A percentile compares a stretch with the other conserved stretches of the same genome.
Conservation (phyloP, 92 coral and sea anemone species). For the Galaxea fascicularis region DNA sequence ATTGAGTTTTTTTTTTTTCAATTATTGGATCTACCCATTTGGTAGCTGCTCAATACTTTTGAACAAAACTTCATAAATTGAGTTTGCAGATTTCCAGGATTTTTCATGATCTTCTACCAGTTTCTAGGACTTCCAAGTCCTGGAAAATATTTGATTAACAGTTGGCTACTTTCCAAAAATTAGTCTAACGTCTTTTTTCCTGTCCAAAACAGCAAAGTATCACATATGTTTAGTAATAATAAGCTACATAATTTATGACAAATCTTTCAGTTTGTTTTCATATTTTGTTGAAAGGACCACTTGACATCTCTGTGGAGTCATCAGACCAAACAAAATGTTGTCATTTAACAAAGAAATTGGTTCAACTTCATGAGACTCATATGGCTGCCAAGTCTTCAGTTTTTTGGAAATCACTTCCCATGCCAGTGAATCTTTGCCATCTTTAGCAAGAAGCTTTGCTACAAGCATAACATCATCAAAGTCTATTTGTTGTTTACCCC, state of each 20-base stretch:
- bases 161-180: too few species aligned
- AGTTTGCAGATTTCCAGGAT: too few species aligned
- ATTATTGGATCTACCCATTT: too few species aligned
- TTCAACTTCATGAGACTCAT: constrained; percentile 12
- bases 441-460: constrained; percentile 15
- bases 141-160: too few species aligned
- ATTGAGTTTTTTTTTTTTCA: too few species aligned
- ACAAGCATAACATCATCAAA: constrained; percentile 20
- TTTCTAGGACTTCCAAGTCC: too few species aligned
- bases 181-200: too few species aligned
- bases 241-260: not conserved
- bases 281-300: constrained; percentile 26
- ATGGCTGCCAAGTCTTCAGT: constrained; percentile 22
- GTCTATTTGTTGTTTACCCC: constrained; percentile 22
- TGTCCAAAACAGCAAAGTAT: not conserved
- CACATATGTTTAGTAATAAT: not conserved
- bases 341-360: constrained; percentile 40
- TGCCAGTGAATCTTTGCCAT: constrained; percentile 13
- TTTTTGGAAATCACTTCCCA: constrained; percentile 39
- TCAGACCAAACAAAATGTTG: constrained; percentile 17
- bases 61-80: too few species aligned
- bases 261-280: constrained; percentile 17
- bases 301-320: constrained; percentile 32
- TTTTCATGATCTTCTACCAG: too few species aligned
- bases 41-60: too few species aligned